These are phyloP conservation scores for Sardina pilchardus DNA, from an alignment of 2,113 vertebrate species.

Conservation along the genomic window DNA sequence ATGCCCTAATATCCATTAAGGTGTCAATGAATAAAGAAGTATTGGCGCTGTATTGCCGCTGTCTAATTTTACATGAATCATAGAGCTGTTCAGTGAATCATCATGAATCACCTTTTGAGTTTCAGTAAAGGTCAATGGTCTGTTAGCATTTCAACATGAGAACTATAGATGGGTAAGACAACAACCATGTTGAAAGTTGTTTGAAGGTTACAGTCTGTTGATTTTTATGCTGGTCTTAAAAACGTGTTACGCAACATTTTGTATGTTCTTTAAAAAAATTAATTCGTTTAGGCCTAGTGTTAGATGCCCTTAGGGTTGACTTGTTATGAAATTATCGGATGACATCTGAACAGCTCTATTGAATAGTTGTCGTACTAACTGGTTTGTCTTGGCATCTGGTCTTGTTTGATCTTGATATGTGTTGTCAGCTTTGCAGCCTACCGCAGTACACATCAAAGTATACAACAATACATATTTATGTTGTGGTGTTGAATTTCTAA, in stretches of 20 bases:
- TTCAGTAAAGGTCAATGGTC: no score
- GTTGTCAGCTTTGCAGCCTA: neutral
- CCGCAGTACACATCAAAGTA: neutral
- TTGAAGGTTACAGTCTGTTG: no score
- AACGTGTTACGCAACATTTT: no score
- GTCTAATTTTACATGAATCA: neutral
- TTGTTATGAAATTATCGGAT: neutral
- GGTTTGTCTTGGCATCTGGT: neutral
- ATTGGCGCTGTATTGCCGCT: neutral
- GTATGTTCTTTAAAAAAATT: no score
- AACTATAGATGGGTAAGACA: no score
- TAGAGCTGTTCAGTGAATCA: neutral
- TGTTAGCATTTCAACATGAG: no score
- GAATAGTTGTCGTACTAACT: neutral
- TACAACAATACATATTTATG: neutral
- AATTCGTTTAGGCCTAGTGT: no score
- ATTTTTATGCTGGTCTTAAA: no score
- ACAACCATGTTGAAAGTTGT: no score
- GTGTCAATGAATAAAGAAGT: neutral
- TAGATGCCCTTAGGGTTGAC: neutral
- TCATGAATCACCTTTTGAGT: neutral
- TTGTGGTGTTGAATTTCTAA: neutral
- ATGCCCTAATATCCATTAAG: neutral
- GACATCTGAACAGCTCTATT: constrained; percentile 8
- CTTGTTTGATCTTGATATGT: neutral